These are phyloP conservation scores for Cepaea nemoralis DNA, from an alignment of 1,140 invertebrate species.

Conservation along the genomic window DNA sequence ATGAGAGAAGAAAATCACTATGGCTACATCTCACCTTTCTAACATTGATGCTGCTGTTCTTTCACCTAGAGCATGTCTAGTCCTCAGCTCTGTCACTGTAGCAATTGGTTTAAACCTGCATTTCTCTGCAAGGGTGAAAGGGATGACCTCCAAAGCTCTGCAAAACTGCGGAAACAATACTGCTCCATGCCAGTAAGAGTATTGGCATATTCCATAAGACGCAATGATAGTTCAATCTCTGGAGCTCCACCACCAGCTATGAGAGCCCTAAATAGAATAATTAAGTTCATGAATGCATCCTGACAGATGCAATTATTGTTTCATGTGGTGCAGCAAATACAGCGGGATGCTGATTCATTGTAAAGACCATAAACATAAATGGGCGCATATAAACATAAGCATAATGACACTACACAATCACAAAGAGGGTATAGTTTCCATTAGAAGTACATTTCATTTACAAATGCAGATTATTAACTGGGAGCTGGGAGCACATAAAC, in stretches of 20 bases:
- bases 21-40: constrained; percentile 79
- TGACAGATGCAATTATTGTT: too few species aligned
- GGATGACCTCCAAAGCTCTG: constrained; percentile 97
- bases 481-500: too few species aligned
- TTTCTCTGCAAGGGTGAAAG: constrained; percentile 98
- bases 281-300: too few species aligned
- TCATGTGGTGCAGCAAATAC: too few species aligned
- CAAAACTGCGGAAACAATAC: constrained; percentile 93
- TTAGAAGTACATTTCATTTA: too few species aligned
- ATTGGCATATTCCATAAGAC: constrained; percentile 86
- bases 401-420: too few species aligned
- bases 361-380: too few species aligned
- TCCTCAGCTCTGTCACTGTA: constrained; percentile 96
- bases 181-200: constrained; percentile 91
- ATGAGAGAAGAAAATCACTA: too few species aligned
- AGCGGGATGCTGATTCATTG: too few species aligned
- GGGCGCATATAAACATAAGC: too few species aligned
- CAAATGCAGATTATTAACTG: too few species aligned
- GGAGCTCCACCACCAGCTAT: constrained; percentile 97
- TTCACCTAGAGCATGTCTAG: constrained; percentile 89
- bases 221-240: constrained; percentile 92
- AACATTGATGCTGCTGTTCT: constrained; percentile 92
- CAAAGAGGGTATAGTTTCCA: too few species aligned
- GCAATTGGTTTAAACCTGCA: constrained; percentile 96
- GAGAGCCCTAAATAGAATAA: constrained; percentile 77